These are phyloP conservation scores for Exaiptasia diaphana DNA, from an alignment of 64 coral and sea anemone species.

Conservation along the genomic window DNA sequence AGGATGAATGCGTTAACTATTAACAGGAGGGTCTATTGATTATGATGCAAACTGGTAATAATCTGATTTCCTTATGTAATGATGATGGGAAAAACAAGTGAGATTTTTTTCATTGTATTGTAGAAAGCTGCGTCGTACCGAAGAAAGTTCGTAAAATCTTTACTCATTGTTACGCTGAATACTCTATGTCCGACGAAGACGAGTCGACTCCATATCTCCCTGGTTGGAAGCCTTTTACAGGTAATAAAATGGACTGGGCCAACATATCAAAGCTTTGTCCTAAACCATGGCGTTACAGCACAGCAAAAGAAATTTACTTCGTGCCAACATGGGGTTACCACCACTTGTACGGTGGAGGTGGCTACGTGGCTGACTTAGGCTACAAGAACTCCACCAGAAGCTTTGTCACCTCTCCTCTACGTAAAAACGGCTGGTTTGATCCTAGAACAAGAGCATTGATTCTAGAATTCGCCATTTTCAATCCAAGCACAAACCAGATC, in stretches of 20 bases:
- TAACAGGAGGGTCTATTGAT: too few species aligned
- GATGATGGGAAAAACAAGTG: too few species aligned
- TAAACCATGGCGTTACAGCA: slow-evolving; percentile 63
- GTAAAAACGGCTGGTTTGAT: slow-evolving; percentile 41
- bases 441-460: slow-evolving; percentile 41
- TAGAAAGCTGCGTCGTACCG: slow-evolving; percentile 29
- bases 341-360: slow-evolving; percentile 45
- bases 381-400: slow-evolving; percentile 28
- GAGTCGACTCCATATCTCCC: neutral
- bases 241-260: neutral
- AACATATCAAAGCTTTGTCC: slow-evolving; percentile 32
- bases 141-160: neutral
- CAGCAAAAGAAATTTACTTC: neutral
- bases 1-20: too few species aligned
- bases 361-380: slow-evolving; percentile 56
- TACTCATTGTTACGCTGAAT: slow-evolving; percentile 16
- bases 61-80: too few species aligned
- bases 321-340: neutral
- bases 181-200: neutral
- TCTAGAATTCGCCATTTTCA: slow-evolving; percentile 57
- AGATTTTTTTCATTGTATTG: too few species aligned
- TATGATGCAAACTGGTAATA: too few species aligned
- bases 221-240: slow-evolving; percentile 26
- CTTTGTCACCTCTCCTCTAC: neutral
- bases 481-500: slow-evolving; percentile 41